These are phyloP conservation scores for Macrosteles quadrilineatus DNA, from an alignment of 1,140 invertebrate species.

Conservation along the genomic window DNA sequence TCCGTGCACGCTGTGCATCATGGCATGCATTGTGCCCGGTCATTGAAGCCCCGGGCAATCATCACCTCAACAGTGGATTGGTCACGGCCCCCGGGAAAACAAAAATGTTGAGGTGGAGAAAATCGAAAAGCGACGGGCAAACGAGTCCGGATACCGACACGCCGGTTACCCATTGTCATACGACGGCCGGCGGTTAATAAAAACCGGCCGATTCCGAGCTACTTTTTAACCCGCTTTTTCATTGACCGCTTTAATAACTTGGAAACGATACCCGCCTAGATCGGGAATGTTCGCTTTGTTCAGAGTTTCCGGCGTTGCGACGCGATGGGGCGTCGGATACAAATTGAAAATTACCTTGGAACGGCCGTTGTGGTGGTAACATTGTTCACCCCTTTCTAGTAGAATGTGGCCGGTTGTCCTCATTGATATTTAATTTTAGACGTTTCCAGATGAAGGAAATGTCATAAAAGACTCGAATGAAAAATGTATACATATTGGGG, in stretches of 20 bases:
- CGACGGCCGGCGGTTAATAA: conserved; percentile 7
- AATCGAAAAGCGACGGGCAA: conserved; percentile 19
- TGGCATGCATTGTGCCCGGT: not conserved
- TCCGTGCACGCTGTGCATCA: too few species aligned
- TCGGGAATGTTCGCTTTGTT: not conserved
- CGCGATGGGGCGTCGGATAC: not conserved
- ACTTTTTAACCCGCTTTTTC: conserved; percentile 1
- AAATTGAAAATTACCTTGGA: conserved; percentile 15
- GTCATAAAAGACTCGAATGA: too few species aligned
- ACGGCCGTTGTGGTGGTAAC: too few species aligned
- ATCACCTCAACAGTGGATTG: conserved; percentile 2
- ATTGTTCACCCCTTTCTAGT: too few species aligned
- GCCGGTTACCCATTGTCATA: conserved; percentile 17
- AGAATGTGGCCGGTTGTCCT: too few species aligned
- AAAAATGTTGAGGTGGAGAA: conserved; percentile 22
- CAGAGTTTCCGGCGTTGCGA: not conserved
- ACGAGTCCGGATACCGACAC: conserved; percentile 5
- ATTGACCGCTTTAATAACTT: conserved; percentile 14
- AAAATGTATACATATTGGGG: too few species aligned
- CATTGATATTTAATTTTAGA: too few species aligned
- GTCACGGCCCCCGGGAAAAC: conserved; percentile 17
- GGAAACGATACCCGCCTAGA: not conserved
- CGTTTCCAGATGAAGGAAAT: too few species aligned
- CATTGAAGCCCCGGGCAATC: conserved; percentile 2
- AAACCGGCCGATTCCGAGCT: not conserved